These are phyloP conservation scores for Lycaon pictus DNA, from an alignment of 2,113 vertebrate genomes.

Conservation along the genomic window DNA sequence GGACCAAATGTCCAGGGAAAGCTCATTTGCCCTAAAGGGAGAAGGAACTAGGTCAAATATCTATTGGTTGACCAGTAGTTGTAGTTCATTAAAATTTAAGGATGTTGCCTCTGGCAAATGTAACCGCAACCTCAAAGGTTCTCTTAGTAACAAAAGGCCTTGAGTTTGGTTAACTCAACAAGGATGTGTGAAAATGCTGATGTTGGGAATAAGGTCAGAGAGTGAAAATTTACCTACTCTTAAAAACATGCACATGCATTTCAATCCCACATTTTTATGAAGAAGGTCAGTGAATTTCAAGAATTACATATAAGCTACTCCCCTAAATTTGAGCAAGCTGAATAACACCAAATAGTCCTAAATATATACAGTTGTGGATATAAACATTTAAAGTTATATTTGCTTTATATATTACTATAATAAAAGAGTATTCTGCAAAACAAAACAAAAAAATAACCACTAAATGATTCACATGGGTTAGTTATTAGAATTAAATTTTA, in stretches of 20 bases:
- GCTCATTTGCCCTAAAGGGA: constrained; percentile 1
- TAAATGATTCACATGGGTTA: neutral
- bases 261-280: neutral
- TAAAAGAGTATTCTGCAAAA: constrained; percentile 49
- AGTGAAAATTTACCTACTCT: neutral
- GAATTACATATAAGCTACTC: neutral
- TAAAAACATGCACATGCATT: neutral
- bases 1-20: neutral
- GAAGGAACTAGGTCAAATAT: constrained; percentile 14
- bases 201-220: neutral
- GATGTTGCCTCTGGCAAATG: neutral
- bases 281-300: neutral
- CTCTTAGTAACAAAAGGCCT: neutral
- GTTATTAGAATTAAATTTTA: neutral
- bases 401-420: constrained; percentile 63
- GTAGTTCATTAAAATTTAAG: neutral
- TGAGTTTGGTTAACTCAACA: neutral
- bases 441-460: neutral
- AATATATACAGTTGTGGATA: neutral
- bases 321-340: neutral
- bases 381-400: neutral
- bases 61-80: neutral
- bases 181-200: neutral
- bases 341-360: neutral
- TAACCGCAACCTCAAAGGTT: neutral